Evolutionary conservation across 2,113 vertebrate genomes (phyloP), one percentile per base, ranked within the genome.

Genomic region (Amblyopsis rosae): DNA sequence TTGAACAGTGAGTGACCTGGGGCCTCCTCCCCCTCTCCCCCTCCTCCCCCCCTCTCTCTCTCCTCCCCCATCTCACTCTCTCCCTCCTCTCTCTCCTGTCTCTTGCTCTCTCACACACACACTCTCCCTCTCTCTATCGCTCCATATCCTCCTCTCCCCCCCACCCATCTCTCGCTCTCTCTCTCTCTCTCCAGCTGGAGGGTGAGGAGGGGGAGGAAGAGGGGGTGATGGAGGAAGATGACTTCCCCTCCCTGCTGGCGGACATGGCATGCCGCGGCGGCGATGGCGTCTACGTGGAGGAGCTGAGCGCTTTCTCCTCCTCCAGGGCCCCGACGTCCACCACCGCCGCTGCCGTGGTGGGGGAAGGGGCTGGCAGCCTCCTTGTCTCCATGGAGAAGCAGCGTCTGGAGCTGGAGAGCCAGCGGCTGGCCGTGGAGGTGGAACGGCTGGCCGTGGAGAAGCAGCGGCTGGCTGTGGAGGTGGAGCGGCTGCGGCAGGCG

Each of bases 401-500:
- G 35, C 62, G 13, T 57, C n/a, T 16, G n/a, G 75, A 12, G 62
- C 62, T 6, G 41, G 59, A 5, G 11, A 57, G 53, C 67, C 72
- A 0, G 60, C 16, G 35, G 59, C 19, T 26, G 79, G 64, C 35
- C 62, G 62, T 48, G 67, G 66, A 81, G 83, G 69, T 53, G 49
- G 71, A 10, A 49, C 54, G 2, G 93, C 88, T 96, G 9, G 93
- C 86, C 55, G 86, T 98, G 67, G 96, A 98, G 90, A 98, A 95
- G 76, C 96, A 97, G 82, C 94, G 96, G 3, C 80, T 98, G 5
- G 35, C 35, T 5, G 35, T 41, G 26, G 95, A 98, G 75, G 69
- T 98, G 80, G 96, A 98, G 69, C 95, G 95, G 7, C 95, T 96
- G 53, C 92, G 96, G 0, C 86, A 98, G 59, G 93, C 94, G 15